Percentiles rank a stretch among this genome's conserved stretches.
These are phyloP conservation scores for Australoheros scitulus DNA, from an alignment of 2,113 vertebrate species.

Conservation along the genomic window DNA sequence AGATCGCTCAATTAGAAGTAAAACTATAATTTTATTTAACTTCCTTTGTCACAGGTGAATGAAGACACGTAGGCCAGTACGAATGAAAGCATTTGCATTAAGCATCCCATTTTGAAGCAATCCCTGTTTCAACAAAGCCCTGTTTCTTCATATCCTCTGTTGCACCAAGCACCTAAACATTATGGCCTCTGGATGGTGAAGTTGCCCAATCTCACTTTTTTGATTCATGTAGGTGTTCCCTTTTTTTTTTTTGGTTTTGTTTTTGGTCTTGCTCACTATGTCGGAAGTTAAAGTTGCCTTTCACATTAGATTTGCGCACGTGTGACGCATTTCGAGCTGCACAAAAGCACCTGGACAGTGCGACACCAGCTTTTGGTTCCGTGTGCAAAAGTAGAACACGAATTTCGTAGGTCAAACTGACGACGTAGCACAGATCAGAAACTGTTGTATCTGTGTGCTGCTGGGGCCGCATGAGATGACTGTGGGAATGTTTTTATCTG, in stretches of 20 bases:
- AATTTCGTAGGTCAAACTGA: neutral
- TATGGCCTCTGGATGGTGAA: neutral
- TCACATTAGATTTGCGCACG: accelerated
- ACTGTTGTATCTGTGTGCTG: neutral
- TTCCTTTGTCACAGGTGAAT: neutral
- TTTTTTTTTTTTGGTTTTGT: neutral
- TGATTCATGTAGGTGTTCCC: neutral
- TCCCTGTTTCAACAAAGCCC: neutral
- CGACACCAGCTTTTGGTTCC: neutral
- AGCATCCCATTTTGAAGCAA: constrained; percentile 31
- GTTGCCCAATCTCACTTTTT: neutral
- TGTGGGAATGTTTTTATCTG: neutral
- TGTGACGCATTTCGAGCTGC: neutral
- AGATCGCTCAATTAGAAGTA: neutral
- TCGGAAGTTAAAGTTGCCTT: neutral
- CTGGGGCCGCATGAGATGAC: neutral
- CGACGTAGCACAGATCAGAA: too few relatives aligned
- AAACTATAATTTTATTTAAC: neutral
- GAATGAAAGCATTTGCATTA: neutral
- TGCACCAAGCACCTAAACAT: constrained; percentile 66
- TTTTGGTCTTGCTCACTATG: too few relatives aligned
- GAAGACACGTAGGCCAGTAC: neutral
- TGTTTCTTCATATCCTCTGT: constrained; percentile 57
- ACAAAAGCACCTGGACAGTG: neutral
- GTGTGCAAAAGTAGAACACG: neutral